Conservation (phyloP, 2,797 vertebrate species). For the Coregonus suidteri region DNA sequence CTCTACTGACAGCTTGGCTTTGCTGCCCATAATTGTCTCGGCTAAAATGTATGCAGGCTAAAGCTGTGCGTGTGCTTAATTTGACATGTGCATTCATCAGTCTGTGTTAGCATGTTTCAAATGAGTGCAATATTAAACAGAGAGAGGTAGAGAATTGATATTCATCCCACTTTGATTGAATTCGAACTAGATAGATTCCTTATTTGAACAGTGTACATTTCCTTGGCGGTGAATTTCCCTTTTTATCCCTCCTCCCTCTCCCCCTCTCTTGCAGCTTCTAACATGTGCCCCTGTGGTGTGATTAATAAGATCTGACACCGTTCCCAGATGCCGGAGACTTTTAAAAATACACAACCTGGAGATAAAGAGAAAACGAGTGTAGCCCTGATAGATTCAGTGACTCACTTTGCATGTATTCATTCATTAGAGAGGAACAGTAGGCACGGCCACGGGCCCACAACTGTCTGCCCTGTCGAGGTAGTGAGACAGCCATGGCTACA, state of each 20-base stretch:
- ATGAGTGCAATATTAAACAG: constrained; percentile 60
- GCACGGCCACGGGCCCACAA: constrained; percentile 29
- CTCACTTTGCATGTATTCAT: constrained; percentile 66
- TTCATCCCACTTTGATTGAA: constrained; percentile 52
- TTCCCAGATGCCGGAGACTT: constrained; percentile 60
- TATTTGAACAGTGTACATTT: constrained; percentile 33
- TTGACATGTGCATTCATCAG: constrained; percentile 71
- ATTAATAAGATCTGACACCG: constrained; percentile 73
- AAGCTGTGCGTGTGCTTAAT: constrained; percentile 63
- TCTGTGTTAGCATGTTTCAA: constrained; percentile 57
- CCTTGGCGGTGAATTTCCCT: constrained; percentile 24
- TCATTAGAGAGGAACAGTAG: constrained; percentile 41
- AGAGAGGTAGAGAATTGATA: constrained; percentile 52
- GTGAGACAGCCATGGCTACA: constrained; percentile 20
- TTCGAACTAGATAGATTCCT: constrained; percentile 51
- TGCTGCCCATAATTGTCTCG: constrained; percentile 66
- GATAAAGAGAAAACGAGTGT: constrained; percentile 71
- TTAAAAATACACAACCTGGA: constrained; percentile 73
- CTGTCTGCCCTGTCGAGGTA: constrained; percentile 8
- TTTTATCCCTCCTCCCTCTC: constrained; percentile 22
- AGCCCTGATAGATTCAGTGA: constrained; percentile 73
- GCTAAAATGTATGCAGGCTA: constrained; percentile 50
- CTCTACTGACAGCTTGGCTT: constrained; percentile 68
- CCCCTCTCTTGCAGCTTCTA: constrained; percentile 50
- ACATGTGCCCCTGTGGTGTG: constrained; percentile 64